These are phyloP conservation scores for Automeris io DNA, from an alignment of 2,888 invertebrate species.

Conservation along the genomic window DNA sequence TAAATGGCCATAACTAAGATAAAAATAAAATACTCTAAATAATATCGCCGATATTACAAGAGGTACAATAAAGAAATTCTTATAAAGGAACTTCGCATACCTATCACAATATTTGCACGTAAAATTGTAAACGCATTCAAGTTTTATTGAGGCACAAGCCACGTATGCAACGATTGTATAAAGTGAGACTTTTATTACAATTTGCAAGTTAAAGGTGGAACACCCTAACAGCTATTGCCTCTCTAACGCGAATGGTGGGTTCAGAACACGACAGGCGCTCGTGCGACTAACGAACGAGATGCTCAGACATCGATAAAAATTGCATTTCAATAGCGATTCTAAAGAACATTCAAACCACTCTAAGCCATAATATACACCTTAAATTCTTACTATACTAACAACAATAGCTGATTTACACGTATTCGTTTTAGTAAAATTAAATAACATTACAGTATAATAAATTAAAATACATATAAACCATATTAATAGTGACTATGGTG, in stretches of 20 bases:
- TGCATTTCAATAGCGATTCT: constrained; percentile 50
- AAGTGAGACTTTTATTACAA: constrained; percentile 18
- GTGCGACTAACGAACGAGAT: constrained; percentile 68
- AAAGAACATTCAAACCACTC: neutral
- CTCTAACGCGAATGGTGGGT: constrained; percentile 66
- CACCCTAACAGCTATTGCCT: constrained; percentile 29
- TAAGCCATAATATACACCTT: neutral
- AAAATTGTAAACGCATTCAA: constrained; percentile 10
- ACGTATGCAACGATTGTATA: constrained; percentile 17
- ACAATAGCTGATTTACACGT: too few species aligned
- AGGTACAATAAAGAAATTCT: neutral
- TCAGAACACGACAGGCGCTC: constrained; percentile 56
- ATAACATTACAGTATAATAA: too few species aligned
- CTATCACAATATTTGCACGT: neutral
- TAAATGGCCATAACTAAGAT: too few species aligned
- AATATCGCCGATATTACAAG: neutral
- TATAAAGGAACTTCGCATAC: neutral
- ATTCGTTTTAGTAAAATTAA: too few species aligned
- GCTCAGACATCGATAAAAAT: constrained; percentile 54
- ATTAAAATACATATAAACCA: too few species aligned
- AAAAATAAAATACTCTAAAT: too few species aligned
- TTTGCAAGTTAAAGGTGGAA: constrained; percentile 16
- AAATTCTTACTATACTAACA: too few species aligned
- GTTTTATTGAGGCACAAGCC: constrained; percentile 13
- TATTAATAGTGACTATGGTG: too few species aligned